Conservation (phyloP, 2,113 vertebrate genomes). For the Microtus ochrogaster region DNA sequence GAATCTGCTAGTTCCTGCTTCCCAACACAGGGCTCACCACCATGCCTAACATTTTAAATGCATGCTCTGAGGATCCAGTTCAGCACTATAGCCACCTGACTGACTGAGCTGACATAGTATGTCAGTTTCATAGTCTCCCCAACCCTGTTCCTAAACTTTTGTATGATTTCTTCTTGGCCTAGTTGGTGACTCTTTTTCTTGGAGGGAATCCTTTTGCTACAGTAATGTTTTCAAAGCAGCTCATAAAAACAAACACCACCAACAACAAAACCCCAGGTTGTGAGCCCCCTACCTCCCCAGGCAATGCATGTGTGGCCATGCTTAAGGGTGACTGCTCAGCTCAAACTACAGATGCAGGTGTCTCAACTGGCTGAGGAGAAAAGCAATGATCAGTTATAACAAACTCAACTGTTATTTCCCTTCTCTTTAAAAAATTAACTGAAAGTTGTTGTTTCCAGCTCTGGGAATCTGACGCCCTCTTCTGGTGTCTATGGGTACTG, state of each 20-base stretch:
- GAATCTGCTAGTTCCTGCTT: not conserved
- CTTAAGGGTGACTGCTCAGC: not conserved
- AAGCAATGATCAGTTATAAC: not conserved
- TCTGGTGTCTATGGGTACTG: too few species aligned
- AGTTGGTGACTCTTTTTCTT: not conserved
- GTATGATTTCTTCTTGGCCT: slow-evolving; percentile 8
- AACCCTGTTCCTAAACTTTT: not conserved
- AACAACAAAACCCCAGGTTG: not conserved
- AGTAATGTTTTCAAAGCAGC: not conserved
- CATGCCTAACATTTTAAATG: not conserved
- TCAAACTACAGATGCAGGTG: not conserved
- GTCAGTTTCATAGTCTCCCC: not conserved
- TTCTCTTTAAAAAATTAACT: not conserved
- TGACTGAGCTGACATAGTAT: not conserved
- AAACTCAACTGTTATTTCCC: not conserved
- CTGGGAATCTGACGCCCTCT: too few species aligned
- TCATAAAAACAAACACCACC: not conserved
- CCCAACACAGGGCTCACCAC: not conserved
- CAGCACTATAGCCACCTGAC: not conserved
- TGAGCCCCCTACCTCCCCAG: not conserved
- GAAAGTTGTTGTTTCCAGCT: not conserved
- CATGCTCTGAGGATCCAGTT: not conserved
- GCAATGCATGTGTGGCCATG: not conserved
- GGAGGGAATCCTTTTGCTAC: not conserved
- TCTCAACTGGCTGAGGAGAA: not conserved